Base-by-base conservation (phyloP, 1,140 invertebrate genomes). In the Nephila pilipes region DNA sequence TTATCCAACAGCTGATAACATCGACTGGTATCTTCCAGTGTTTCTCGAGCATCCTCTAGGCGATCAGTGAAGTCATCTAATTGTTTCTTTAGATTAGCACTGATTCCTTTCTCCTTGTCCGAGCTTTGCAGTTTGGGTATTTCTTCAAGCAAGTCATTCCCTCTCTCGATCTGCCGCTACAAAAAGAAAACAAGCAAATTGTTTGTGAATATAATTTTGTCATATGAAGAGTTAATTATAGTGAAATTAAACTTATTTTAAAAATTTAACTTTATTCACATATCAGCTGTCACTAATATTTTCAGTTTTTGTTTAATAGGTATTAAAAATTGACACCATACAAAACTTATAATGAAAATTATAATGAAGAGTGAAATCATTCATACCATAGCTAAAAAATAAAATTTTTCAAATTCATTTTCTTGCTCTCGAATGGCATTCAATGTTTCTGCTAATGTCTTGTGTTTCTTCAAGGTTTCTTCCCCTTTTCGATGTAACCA, bases 101-200 rank as follows among this genome's bases (percentile, higher is more conserved):
- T 92, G 32, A 97, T 97, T 29, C 92, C 87, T 83, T 88, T 83
- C 87, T 75, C 91, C 89, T 93, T 79, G 65, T 93, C 81, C 94
- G 65, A 94, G 12, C 69, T 85, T 36, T 93, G 94, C 54, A 96
- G 95, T 93, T 95, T 95, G 90, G 96, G 96, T 81, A 97, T 97
- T 95, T 97, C 97, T 95, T 98, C 97, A 94, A 97, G 95, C 81
- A 98, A 95, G 94, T 98, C 97, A 94, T 97, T 96, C 20, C 97
- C 97, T 95, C 98, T 98, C 95, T 98, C 97, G 94, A 98, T 96
- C 95, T 98, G 97, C 95, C 97, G 97, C 97, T 98, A 96, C 29
- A 87, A 83, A 25, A 83, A 63, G 60, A 75, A 25, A 54, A 80
- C 4, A 22, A 25, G 12, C 0, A 22, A 25, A 12, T 12, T 25